Evolutionary conservation across 2,888 invertebrate genomes (phyloP).

Genomic region (Zygaena filipendulae): DNA sequence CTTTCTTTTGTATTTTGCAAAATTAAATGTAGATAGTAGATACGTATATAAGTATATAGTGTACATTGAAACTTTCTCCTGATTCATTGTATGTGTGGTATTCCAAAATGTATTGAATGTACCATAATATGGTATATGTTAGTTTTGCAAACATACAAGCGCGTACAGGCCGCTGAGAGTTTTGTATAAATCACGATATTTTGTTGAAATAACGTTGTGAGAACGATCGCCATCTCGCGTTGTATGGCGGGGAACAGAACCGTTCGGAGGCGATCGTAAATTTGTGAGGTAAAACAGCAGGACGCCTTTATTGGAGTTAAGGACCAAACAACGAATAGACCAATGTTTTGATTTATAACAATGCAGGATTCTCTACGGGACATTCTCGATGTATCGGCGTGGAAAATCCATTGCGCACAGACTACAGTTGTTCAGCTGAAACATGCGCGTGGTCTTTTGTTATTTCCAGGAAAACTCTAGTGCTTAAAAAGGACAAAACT

Average conservation of each 20-base stretch:
- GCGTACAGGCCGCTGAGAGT: constrained; percentile 25
- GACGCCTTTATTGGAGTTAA: constrained; percentile 41
- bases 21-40: too few species aligned
- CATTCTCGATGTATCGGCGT: constrained; percentile 34
- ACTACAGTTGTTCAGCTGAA: too few species aligned
- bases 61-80: too few species aligned
- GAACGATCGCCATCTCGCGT: constrained; percentile 54
- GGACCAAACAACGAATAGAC: constrained; percentile 52
- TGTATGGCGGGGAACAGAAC: constrained; percentile 27
- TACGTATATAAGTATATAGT: too few species aligned
- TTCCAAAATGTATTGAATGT: too few species aligned
- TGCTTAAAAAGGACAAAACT: background rate
- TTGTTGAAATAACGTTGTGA: constrained; percentile 60
- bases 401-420: constrained; percentile 3
- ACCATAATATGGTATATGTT: too few species aligned
- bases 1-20: too few species aligned
- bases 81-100: too few species aligned
- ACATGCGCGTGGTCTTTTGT: background rate
- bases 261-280: constrained; percentile 61
- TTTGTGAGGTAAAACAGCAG: constrained; percentile 62
- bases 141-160: too few species aligned
- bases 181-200: constrained; percentile 62
- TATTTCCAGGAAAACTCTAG: too few species aligned
- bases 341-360: constrained; percentile 52
- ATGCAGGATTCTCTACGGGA: constrained; percentile 26